phyloP scores from a whole-genome alignment of 2,888 invertebrate genomes.

The Drosophila atroscutellata region DNA sequence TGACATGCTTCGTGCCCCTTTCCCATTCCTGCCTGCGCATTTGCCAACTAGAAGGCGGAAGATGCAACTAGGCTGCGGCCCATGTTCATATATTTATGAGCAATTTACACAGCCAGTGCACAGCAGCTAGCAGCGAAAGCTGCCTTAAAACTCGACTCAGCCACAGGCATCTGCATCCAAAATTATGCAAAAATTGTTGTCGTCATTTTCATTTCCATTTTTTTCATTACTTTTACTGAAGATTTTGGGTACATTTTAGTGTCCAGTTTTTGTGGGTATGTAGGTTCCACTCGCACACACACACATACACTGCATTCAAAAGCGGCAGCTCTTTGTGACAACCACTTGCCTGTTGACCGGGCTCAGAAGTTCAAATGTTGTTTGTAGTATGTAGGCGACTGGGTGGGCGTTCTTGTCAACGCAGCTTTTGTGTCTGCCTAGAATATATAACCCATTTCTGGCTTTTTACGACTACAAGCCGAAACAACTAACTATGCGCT shows the following conservation, averaged over 20 bases:
- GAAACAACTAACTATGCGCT: constrained; percentile 62
- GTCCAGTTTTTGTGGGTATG: constrained; percentile 42
- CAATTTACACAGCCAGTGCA: constrained; percentile 74
- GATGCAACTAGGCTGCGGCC: constrained; percentile 62
- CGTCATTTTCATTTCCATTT: constrained; percentile 25
- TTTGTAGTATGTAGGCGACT: constrained; percentile 48
- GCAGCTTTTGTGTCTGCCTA: constrained; percentile 76
- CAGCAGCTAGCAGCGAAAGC: constrained; percentile 21
- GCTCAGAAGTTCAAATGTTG: constrained; percentile 67
- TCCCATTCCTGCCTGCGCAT: constrained; percentile 3
- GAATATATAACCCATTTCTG: constrained; percentile 80
- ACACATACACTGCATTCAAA: constrained; percentile 43
- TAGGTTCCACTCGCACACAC: constrained; percentile 45
- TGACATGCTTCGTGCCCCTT: constrained; percentile 44
- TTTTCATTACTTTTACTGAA: constrained; percentile 34
- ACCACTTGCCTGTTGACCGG: constrained; percentile 43
- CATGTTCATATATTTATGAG: constrained; percentile 78
- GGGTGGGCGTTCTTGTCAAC: constrained; percentile 70
- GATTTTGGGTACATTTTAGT: constrained; percentile 15
- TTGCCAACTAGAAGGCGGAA: constrained; percentile 15
- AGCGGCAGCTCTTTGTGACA: constrained; percentile 65
- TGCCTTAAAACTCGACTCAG: constrained; percentile 44
- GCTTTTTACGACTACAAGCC: constrained; percentile 72
- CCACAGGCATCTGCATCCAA: constrained; percentile 63
- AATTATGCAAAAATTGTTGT: constrained; percentile 72